Percentiles rank a stretch among this genome's conserved stretches.
Evolutionary conservation across 2,888 invertebrate species (phyloP).

Genomic region (Limnephilus auricula): DNA sequence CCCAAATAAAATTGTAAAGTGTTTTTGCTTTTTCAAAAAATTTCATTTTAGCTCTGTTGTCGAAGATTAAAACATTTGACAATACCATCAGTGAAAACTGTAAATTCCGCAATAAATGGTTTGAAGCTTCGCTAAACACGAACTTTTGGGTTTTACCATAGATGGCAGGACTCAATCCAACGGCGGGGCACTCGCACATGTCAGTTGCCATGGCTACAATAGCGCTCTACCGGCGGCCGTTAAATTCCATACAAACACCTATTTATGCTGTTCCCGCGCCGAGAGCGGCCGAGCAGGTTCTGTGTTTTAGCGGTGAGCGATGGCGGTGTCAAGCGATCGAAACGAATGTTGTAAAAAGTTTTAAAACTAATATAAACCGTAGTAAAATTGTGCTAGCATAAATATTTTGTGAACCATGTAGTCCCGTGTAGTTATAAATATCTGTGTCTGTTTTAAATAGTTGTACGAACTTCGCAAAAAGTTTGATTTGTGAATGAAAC

Average conservation of each 20-base stretch:
- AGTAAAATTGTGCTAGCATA: constrained; percentile 33
- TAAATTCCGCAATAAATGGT: neutral
- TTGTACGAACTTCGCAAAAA: constrained; percentile 34
- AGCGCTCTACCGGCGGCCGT: constrained; percentile 53
- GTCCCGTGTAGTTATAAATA: constrained; percentile 22
- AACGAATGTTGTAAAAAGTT: constrained; percentile 43
- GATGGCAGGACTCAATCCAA: constrained; percentile 18
- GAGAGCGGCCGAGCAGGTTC: constrained; percentile 50
- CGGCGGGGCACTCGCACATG: constrained; percentile 49
- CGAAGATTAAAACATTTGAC: neutral
- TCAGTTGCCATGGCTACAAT: constrained; percentile 61
- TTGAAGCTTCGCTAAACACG: neutral
- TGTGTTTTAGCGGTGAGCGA: constrained; percentile 31
- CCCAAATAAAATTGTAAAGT: too few species aligned
- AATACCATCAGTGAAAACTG: neutral
- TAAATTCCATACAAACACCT: constrained; percentile 47
- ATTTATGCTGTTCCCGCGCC: constrained; percentile 55
- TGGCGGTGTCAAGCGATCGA: constrained; percentile 45
- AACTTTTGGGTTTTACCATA: neutral
- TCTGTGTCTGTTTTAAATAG: constrained; percentile 32
- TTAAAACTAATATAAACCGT: constrained; percentile 53
- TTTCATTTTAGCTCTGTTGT: neutral
- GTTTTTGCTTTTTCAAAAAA: too few species aligned
- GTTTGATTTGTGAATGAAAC: constrained; percentile 43
- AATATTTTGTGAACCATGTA: constrained; percentile 35